Percentiles rank a stretch among this genome's conserved stretches.
phyloP scores from a whole-genome alignment of 2,888 invertebrate genomes.

The Cantharis lateralis region DNA sequence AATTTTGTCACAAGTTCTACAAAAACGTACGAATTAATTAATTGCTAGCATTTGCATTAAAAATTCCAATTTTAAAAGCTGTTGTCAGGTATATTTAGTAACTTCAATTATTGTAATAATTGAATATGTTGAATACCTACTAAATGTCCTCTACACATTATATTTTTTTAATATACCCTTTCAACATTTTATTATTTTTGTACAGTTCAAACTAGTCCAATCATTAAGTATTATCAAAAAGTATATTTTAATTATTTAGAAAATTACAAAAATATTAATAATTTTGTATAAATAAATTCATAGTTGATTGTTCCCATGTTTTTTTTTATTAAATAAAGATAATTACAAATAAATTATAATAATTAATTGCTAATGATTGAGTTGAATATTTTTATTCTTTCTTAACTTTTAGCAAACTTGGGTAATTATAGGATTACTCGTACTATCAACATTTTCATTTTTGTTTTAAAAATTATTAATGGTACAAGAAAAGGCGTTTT shows the following conservation, averaged over 20 bases:
- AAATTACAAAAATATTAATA: not conserved
- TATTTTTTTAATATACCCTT: not conserved
- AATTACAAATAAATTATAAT: slow-evolving; percentile 5
- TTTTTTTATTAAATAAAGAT: not conserved
- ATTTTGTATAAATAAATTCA: slow-evolving; percentile 2
- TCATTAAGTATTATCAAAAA: slow-evolving; percentile 36
- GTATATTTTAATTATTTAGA: not conserved
- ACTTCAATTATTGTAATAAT: not conserved
- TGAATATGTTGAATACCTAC: not conserved
- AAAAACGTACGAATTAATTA: not conserved
- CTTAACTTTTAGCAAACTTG: not conserved
- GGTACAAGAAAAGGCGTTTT: too few relatives aligned
- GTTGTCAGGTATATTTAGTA: not conserved
- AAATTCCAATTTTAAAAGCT: not conserved
- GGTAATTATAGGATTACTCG: not conserved
- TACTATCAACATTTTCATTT: not conserved
- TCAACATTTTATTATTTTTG: slow-evolving; percentile 4
- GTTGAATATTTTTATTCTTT: not conserved
- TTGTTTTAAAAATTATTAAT: not conserved
- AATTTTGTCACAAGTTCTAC: not conserved
- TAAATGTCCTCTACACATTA: not conserved
- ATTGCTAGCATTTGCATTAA: not conserved
- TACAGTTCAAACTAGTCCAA: slow-evolving; percentile 37
- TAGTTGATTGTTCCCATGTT: not conserved
- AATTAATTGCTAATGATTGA: not conserved